Evolutionary conservation across 2,113 vertebrate species (phyloP).

Genomic region (Hirundichthys speculiger): DNA sequence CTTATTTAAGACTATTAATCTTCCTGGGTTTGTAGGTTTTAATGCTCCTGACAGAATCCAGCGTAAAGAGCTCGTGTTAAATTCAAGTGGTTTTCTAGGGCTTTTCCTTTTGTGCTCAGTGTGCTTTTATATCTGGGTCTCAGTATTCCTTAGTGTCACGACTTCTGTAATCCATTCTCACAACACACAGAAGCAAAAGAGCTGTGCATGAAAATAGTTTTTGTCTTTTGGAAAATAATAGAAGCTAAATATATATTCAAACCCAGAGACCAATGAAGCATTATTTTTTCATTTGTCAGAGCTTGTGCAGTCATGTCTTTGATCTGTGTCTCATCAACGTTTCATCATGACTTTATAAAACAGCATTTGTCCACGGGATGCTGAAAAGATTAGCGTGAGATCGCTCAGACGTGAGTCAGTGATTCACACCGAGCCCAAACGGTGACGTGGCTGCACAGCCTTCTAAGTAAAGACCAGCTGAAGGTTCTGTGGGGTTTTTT

Average conservation of each 20-base stretch:
- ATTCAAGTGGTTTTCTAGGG: constrained; percentile 39
- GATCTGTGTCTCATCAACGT: constrained; percentile 9
- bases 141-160: constrained; percentile 8
- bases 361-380: background rate
- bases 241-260: constrained; percentile 1
- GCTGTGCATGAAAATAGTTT: constrained; percentile 1
- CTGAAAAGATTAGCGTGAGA: constrained; percentile 6
- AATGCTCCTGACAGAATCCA: constrained; percentile 21
- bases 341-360: background rate
- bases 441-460: background rate
- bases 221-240: constrained; percentile 16
- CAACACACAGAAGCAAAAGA: constrained; percentile 1
- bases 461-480: background rate
- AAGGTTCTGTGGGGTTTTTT: constrained; percentile 40
- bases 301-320: constrained; percentile 3
- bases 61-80: constrained; percentile 8
- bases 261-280: constrained; percentile 5
- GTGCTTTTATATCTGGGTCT: background rate
- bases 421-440: constrained; percentile 8
- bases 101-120: constrained; percentile 21
- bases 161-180: constrained; percentile 12
- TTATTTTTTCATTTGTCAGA: constrained; percentile 13
- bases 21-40: constrained; percentile 42
- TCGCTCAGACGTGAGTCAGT: constrained; percentile 6
- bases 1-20: constrained; percentile 63